Conservation (phyloP, 2,797 vertebrate genomes). For the Myotis pilosus region DNA sequence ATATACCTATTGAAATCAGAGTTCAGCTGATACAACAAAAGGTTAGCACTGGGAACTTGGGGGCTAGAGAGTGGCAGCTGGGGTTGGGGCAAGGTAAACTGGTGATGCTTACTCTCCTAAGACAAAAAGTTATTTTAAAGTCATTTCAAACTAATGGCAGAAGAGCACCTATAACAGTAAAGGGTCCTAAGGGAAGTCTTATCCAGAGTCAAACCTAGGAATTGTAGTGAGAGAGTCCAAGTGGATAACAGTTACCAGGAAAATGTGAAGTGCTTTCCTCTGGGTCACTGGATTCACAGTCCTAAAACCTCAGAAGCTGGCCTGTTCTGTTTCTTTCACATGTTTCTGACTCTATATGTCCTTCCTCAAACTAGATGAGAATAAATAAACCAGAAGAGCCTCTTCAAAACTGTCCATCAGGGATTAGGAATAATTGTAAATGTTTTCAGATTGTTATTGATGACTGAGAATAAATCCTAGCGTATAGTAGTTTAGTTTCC, state of each 20-base stretch:
- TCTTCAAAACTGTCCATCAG: background rate
- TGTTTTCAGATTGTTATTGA: background rate
- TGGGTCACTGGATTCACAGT: background rate
- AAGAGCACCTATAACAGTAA: background rate
- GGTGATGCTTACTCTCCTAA: background rate
- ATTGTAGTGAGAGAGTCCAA: background rate
- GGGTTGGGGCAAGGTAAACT: background rate
- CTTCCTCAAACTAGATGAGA: background rate
- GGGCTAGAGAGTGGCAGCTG: background rate
- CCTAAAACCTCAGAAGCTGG: background rate
- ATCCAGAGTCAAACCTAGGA: background rate
- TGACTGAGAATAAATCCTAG: slow-evolving; percentile 10
- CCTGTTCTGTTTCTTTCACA: background rate
- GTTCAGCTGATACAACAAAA: background rate
- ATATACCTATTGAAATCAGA: background rate
- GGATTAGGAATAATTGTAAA: background rate
- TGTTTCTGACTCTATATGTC: background rate
- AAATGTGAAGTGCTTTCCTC: background rate
- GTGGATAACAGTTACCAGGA: background rate
- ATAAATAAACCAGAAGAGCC: background rate
- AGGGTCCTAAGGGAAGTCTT: background rate
- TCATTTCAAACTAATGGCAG: background rate
- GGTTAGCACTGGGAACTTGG: background rate
- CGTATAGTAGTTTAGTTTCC: background rate
- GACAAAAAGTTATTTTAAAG: background rate